Evolutionary conservation across 2,797 vertebrate genomes (phyloP), one percentile per base, ranked within the genome.

Genomic region (Setipinna tenuifilis): DNA sequence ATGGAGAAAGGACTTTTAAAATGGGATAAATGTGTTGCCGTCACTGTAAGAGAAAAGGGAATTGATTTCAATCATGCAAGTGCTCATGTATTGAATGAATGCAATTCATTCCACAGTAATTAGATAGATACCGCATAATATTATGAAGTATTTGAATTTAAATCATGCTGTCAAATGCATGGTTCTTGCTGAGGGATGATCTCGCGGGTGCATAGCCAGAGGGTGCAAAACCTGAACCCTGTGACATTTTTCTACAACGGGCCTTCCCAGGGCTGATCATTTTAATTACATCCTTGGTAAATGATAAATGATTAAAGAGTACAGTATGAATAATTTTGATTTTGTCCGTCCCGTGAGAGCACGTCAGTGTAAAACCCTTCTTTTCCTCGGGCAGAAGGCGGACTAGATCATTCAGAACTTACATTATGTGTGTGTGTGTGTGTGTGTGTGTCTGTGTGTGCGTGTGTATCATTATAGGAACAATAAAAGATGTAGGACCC

Each of bases 31-130:
- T 78, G 71, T 78, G 19, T 78, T 78, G 5, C 68, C 31, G 28
- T 75, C 68, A 75, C 14, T 19, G 71, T 21, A 78, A 78, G 35
- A 78, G 71, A 78, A 11, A 23, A 78, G 31, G 50, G 50, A 54
- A 44, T 78, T 44, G 71, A 44, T 78, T 78, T 41, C 35, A 78
- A 78, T 78, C 71, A 44, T 78, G 71, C 71, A 78, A 78, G 71
- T 78, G 71, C 71, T 78, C 35, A 78, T 78, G 31, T 78, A 44
- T 21, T 3, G 35, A 78, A 44, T 78, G 35, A 41, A 78, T 78
- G 71, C 71, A 78, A 78, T 78, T 78, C 71, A 78, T 41, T 41
- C 35, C 31, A 78, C 16, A 7, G 31, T 78, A 78, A 78, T 78
- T 78, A 71, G 25, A 44, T 21, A 71, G 21, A 85, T 85, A 54